phyloP scores from a whole-genome alignment of 2,113 vertebrate genomes.

The Fulica atra region DNA sequence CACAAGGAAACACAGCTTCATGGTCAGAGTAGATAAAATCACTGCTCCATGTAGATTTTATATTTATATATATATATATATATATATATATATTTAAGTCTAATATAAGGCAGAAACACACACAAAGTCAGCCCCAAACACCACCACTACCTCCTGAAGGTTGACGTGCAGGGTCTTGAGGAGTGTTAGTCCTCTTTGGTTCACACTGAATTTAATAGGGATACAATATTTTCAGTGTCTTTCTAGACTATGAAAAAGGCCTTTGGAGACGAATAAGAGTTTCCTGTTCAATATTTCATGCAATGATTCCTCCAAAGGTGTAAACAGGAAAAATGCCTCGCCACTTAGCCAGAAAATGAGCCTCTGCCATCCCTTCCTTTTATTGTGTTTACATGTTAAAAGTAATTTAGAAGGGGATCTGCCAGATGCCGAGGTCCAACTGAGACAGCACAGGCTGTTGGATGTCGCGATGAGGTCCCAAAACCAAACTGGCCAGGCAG shows the following conservation, averaged over 20 bases:
- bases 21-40: not conserved
- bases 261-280: conserved; percentile 28
- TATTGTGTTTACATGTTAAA: not conserved
- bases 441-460: not conserved
- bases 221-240: not conserved
- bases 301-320: conserved; percentile 43
- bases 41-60: not conserved
- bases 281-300: conserved; percentile 60
- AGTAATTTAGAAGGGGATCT: conserved; percentile 6
- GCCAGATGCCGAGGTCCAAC: not conserved
- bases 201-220: not conserved
- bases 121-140: not conserved
- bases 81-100: not conserved
- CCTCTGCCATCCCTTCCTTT: not conserved
- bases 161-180: not conserved
- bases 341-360: conserved; percentile 34
- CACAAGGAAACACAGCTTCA: not conserved
- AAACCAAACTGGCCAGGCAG: not conserved
- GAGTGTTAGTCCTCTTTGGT: not conserved
- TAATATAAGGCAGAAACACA: not conserved
- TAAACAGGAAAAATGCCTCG: conserved; percentile 41
- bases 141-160: not conserved
- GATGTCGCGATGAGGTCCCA: not conserved
- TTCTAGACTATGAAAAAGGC: conserved; percentile 5
- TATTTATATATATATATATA: too few relatives aligned